phyloP scores from a whole-genome alignment of 2,797 vertebrate genomes.

The Chelon auratus region DNA sequence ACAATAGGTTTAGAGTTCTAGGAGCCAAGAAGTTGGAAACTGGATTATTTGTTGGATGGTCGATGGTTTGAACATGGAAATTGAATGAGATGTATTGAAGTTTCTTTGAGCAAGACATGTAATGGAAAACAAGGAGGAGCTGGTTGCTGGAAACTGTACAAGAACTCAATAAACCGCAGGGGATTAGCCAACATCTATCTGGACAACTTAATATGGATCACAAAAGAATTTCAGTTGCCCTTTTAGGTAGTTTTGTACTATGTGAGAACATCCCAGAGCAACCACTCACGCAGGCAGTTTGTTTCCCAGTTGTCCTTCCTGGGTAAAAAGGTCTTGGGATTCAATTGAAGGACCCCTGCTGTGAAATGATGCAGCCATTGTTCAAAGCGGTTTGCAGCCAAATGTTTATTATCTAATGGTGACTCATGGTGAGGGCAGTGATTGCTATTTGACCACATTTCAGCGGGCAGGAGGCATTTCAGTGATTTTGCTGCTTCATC shows the following conservation, averaged over 20 bases:
- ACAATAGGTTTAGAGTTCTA: conserved; percentile 16
- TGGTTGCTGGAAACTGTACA: conserved; percentile 34
- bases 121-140: conserved; percentile 10
- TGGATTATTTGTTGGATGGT: conserved; percentile 1
- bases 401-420: conserved; percentile 49
- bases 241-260: conserved; percentile 47
- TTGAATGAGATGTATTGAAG: conserved; percentile 8
- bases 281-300: conserved; percentile 25
- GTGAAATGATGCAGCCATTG: conserved; percentile 40
- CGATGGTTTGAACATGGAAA: conserved; percentile 19
- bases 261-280: conserved; percentile 58
- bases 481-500: conserved; percentile 27
- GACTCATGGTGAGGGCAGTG: conserved; percentile 47
- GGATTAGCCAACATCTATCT: conserved; percentile 39
- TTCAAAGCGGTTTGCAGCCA: conserved; percentile 43
- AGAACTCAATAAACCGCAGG: conserved; percentile 34
- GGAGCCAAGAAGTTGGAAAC: conserved; percentile 13
- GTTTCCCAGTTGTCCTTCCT: conserved; percentile 30
- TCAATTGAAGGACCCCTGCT: conserved; percentile 51
- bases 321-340: conserved; percentile 45
- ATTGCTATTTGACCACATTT: conserved; percentile 57
- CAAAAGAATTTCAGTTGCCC: conserved; percentile 49
- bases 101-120: conserved; percentile 4
- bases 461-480: conserved; percentile 35
- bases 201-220: conserved; percentile 43